A percentile compares a stretch with the other conserved stretches of the same genome.
Conservation (phyloP, 1,140 invertebrate genomes). For the Nylanderia fulva region DNA sequence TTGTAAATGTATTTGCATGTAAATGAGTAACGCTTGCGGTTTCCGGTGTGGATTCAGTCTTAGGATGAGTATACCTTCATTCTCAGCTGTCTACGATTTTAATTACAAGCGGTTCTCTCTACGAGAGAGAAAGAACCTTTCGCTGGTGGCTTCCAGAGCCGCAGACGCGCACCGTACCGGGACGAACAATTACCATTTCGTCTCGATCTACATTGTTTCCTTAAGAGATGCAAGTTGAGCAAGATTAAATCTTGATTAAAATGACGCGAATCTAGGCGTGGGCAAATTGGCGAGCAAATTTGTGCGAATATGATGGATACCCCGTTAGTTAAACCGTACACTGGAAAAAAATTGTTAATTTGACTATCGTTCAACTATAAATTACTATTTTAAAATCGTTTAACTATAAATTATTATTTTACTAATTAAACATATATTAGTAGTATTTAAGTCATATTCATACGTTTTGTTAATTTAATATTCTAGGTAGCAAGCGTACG, state of each 20-base stretch:
- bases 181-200: not conserved
- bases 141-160: not conserved
- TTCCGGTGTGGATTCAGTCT: slow-evolving; percentile 10
- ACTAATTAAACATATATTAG: no score
- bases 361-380: no score
- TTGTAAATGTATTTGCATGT: not conserved
- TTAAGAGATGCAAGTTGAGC: not conserved
- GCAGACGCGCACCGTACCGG: not conserved
- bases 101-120: slow-evolving; percentile 17
- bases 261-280: not conserved
- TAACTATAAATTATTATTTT: no score
- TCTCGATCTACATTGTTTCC: slow-evolving; percentile 13
- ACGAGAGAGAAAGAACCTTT: not conserved
- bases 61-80: slow-evolving; percentile 17
- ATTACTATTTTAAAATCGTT: no score
- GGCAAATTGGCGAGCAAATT: slow-evolving; percentile 8
- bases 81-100: slow-evolving; percentile 42
- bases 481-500: no score
- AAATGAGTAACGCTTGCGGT: not conserved
- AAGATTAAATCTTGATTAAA: slow-evolving; percentile 37
- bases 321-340: slow-evolving; percentile 10
- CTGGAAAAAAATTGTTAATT: no score
- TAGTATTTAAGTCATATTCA: no score
- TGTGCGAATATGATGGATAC: not conserved
- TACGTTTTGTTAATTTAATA: no score